Evolutionary conservation across 2,888 invertebrate species (phyloP).

Genomic region (Phoronis australis): DNA sequence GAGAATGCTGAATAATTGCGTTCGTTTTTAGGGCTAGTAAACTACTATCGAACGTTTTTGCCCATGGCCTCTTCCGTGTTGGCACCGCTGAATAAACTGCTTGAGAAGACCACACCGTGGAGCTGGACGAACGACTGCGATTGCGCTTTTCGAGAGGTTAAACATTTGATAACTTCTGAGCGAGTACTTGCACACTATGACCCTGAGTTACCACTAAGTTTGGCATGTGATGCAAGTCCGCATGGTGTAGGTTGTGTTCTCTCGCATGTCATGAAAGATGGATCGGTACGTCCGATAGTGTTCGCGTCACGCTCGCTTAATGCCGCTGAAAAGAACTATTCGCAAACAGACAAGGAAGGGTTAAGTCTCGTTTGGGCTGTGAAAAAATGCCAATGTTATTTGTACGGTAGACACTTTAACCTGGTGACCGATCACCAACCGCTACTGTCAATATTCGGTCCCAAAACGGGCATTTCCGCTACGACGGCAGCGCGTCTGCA

Average conservation of each 20-base stretch:
- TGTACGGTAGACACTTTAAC: constrained; percentile 1
- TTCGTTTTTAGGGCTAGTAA: not conserved
- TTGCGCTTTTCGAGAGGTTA: not conserved
- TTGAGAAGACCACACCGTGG: not conserved
- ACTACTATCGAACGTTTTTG: not conserved
- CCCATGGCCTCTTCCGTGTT: not conserved
- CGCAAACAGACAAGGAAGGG: not conserved
- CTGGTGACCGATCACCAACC: not conserved
- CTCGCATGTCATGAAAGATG: not conserved
- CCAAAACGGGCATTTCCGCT: not conserved
- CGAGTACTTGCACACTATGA: not conserved
- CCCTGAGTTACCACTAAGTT: not conserved
- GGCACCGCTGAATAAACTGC: not conserved
- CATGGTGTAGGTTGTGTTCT: not conserved
- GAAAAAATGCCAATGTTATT: not conserved
- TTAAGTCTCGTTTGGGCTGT: not conserved
- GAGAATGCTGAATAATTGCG: not conserved
- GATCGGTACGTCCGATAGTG: not conserved
- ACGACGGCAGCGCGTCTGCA: not conserved
- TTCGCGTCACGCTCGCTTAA: too few species aligned
- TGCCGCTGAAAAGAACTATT: not conserved
- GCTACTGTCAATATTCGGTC: not conserved
- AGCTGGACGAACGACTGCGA: not conserved
- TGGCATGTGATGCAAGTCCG: not conserved
- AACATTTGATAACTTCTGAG: not conserved